Conservation (phyloP, 2,888 invertebrate species). For the Drosophila subquinaria region DNA sequence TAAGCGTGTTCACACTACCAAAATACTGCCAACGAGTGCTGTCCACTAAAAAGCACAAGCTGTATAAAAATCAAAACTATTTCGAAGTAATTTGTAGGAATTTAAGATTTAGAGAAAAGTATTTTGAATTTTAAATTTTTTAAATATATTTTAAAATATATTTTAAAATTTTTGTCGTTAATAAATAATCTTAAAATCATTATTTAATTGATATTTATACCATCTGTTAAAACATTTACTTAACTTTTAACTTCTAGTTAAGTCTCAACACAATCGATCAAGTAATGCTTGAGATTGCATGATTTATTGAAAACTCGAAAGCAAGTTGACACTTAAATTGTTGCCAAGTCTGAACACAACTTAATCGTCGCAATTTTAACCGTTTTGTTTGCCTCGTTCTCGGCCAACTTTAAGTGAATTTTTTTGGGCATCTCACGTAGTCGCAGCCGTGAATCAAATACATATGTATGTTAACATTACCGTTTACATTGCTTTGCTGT, state of each 20-base stretch:
- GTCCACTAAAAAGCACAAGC: neutral
- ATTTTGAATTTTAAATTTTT: too few species aligned
- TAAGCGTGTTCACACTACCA: slow-evolving; percentile 16
- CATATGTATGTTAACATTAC: slow-evolving; percentile 52
- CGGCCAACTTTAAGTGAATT: slow-evolving; percentile 27
- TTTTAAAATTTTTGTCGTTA: too few species aligned
- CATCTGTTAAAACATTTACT: neutral
- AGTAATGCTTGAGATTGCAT: neutral
- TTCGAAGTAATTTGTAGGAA: neutral
- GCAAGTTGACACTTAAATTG: slow-evolving; percentile 2
- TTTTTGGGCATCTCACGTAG: slow-evolving; percentile 51
- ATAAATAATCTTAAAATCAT: neutral
- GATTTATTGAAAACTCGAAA: slow-evolving; percentile 2
- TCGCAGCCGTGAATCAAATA: slow-evolving; percentile 42
- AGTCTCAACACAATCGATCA: neutral
- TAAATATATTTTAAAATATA: too few species aligned
- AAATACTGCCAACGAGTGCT: neutral
- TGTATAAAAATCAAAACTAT: neutral
- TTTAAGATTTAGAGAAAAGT: neutral
- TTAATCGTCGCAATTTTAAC: slow-evolving; percentile 17
- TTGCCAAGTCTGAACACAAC: slow-evolving; percentile 14
- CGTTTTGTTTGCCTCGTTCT: slow-evolving; percentile 37
- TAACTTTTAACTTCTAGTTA: too few species aligned
- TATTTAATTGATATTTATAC: neutral
- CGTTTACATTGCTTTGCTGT: slow-evolving; percentile 49